phyloP scores from a whole-genome alignment of 2,113 vertebrate genomes.

The Bettongia penicillata region DNA sequence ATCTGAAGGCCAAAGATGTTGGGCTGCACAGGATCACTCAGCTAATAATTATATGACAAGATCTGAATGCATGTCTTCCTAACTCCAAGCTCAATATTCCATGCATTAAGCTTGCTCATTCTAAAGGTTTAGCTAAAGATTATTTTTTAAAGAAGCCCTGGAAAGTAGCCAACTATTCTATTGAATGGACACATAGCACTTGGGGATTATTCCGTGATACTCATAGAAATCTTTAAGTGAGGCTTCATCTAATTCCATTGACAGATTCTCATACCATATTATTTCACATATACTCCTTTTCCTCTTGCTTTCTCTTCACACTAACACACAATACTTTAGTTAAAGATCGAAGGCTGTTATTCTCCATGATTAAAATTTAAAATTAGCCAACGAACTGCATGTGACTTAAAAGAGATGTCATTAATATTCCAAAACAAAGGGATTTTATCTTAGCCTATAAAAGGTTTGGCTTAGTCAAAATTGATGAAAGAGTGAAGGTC shows the following conservation, averaged over 20 bases:
- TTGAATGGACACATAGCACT: background rate
- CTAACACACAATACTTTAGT: background rate
- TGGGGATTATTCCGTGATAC: background rate
- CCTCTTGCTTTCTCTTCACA: background rate
- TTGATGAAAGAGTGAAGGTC: conserved; percentile 16
- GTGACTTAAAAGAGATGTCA: background rate
- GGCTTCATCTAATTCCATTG: background rate
- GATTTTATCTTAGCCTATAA: conserved; percentile 25
- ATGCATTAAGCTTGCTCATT: background rate
- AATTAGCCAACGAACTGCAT: background rate
- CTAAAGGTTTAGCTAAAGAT: background rate
- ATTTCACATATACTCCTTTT: background rate
- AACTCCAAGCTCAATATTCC: too few relatives aligned
- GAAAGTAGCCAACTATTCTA: background rate
- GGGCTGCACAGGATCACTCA: background rate
- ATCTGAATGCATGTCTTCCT: background rate
- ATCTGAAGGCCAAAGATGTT: background rate
- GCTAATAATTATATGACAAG: background rate
- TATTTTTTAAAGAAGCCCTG: background rate
- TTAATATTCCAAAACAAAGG: conserved; percentile 7
- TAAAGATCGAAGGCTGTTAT: background rate
- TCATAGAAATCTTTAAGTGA: background rate
- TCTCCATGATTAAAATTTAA: conserved; percentile 24
- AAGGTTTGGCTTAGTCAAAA: conserved; percentile 4
- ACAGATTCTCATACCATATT: background rate